Conservation (phyloP, 2,888 invertebrate genomes). For the Polydrusus tereticollis region DNA sequence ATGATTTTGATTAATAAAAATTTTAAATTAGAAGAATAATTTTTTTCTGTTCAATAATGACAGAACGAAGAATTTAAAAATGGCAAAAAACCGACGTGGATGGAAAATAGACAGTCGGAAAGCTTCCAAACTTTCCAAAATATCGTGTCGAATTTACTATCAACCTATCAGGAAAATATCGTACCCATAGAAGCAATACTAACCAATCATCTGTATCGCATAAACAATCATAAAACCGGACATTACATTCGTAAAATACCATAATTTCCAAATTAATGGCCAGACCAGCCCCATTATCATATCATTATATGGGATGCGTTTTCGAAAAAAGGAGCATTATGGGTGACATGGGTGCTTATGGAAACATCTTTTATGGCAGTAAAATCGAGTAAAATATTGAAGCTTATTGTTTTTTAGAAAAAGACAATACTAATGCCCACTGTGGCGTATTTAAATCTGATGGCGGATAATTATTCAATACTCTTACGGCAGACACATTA, state of each 20-base stretch:
- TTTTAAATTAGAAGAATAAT: too few relatives aligned
- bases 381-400: constrained; percentile 46
- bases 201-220: constrained; percentile 68
- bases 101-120: too few relatives aligned
- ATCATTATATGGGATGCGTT: constrained; percentile 58
- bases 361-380: constrained; percentile 41
- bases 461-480: not conserved
- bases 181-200: constrained; percentile 58
- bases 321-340: constrained; percentile 51
- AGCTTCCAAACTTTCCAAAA: not conserved
- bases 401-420: constrained; percentile 39
- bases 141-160: constrained; percentile 22
- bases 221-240: constrained; percentile 68
- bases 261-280: constrained; percentile 66
- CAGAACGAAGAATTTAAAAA: too few relatives aligned
- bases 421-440: constrained; percentile 29
- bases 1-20: too few relatives aligned
- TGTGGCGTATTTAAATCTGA: constrained; percentile 21
- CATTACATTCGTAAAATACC: constrained; percentile 67
- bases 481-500: not conserved
- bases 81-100: too few relatives aligned
- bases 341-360: constrained; percentile 38
- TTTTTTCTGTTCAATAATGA: too few relatives aligned
- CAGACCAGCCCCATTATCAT: constrained; percentile 63
- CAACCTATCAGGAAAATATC: constrained; percentile 13